phyloP scores from a whole-genome alignment of 2,113 vertebrate genomes.

The Nothoprocta perdicaria region DNA sequence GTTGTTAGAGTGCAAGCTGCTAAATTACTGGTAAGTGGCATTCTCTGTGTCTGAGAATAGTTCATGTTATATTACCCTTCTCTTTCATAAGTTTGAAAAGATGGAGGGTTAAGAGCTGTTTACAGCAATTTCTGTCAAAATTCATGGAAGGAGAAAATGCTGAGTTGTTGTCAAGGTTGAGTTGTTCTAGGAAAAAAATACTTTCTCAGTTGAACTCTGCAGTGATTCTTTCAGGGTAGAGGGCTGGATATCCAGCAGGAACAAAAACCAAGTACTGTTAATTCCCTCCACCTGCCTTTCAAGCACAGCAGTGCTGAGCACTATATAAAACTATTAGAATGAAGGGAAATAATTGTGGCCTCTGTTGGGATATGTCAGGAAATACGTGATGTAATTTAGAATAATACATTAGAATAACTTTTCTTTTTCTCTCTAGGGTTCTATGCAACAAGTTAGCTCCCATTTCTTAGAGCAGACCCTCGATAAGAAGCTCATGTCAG shows the following conservation, averaged over 20 bases:
- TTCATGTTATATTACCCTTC: neutral
- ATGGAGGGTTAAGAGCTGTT: neutral
- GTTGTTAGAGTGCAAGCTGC: slow-evolving; percentile 94
- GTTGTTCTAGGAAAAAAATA: neutral
- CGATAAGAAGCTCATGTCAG: slow-evolving; percentile 99
- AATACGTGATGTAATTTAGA: neutral
- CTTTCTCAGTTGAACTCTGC: neutral
- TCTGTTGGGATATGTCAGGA: fast-evolving
- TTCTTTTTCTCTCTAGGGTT: slow-evolving; percentile 81
- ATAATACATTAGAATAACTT: neutral
- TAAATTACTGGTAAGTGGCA: slow-evolving; percentile 89
- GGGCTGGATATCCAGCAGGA: neutral
- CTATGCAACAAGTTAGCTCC: slow-evolving; percentile 96
- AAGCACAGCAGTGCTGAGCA: neutral
- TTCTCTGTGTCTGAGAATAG: neutral
- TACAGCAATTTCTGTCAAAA: neutral
- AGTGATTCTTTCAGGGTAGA: neutral
- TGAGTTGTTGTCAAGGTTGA: too few relatives aligned
- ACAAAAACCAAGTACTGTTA: neutral
- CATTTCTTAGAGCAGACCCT: slow-evolving; percentile 98
- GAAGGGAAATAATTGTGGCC: neutral
- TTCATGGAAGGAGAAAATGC: neutral
- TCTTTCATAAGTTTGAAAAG: neutral
- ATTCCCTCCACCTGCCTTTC: neutral
- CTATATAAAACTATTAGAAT: neutral